phyloP scores from a whole-genome alignment of 2,888 invertebrate species.

The Pachycephus smyrnensis region DNA sequence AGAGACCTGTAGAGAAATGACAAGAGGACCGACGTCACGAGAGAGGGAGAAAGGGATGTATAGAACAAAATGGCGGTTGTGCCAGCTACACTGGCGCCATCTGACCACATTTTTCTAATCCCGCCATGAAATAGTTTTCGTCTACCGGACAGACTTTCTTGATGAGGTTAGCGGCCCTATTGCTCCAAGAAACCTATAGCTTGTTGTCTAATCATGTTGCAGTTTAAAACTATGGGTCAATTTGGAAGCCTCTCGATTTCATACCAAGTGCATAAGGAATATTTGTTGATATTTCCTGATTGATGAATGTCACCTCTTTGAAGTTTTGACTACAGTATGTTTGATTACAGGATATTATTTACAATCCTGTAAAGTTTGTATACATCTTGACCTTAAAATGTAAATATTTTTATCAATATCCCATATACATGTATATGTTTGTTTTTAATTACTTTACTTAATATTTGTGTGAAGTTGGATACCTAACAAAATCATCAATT shows the following conservation, averaged over 20 bases:
- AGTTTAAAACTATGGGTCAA: neutral
- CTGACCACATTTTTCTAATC: conserved; percentile 59
- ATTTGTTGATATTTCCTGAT: neutral
- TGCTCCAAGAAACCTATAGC: neutral
- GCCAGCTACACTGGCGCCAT: conserved; percentile 56
- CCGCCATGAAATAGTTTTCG: conserved; percentile 38
- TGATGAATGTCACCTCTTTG: neutral
- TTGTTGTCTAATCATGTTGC: neutral
- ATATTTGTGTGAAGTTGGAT: neutral
- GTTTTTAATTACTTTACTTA: neutral
- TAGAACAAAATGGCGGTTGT: conserved; percentile 54
- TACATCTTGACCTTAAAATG: neutral
- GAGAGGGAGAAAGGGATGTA: neutral
- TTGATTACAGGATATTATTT: neutral
- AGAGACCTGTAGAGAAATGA: neutral
- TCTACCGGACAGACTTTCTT: neutral
- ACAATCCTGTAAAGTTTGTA: neutral
- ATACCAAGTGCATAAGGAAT: neutral
- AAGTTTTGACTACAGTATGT: neutral
- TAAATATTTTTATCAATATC: neutral
- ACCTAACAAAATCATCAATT: neutral
- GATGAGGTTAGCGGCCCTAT: conserved; percentile 10
- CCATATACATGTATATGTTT: neutral
- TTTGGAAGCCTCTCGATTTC: neutral
- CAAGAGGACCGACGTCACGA: neutral